Evolutionary conservation across 2,797 vertebrate species (phyloP).

Genomic region (Simalia tracyae): DNA sequence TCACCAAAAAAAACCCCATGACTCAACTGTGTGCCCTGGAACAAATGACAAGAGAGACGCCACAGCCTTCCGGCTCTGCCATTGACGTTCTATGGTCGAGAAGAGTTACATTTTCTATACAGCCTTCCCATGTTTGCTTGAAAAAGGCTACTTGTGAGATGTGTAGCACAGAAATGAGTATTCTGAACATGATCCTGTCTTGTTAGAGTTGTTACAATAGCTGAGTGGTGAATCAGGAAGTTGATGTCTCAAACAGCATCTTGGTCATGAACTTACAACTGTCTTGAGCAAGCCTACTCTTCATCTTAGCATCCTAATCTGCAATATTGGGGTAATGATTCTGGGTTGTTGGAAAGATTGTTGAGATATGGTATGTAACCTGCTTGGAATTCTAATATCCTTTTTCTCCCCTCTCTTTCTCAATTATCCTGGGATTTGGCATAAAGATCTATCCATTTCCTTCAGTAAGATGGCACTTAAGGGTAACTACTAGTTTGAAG

Average conservation of each 20-base stretch:
- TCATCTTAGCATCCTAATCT: background rate
- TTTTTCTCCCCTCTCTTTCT: background rate
- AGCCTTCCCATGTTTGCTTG: background rate
- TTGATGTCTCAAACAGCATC: background rate
- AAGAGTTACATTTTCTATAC: background rate
- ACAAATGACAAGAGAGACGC: conserved; percentile 4
- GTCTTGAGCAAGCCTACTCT: background rate
- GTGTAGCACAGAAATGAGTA: background rate
- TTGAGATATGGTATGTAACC: background rate
- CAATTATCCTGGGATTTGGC: background rate
- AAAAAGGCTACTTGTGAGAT: background rate
- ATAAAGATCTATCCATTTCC: background rate
- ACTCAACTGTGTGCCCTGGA: conserved; percentile 29
- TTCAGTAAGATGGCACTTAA: background rate
- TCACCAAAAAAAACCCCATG: conserved; percentile 28
- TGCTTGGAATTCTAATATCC: background rate
- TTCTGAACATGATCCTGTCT: background rate
- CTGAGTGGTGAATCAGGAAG: background rate
- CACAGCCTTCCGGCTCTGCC: background rate
- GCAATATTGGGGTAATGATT: background rate
- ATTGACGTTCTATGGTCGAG: background rate
- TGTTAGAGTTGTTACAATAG: background rate
- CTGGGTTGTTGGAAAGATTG: background rate
- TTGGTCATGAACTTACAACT: background rate
- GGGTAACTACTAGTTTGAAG: background rate